Evolutionary conservation across 2,113 vertebrate species (phyloP).

Genomic region (Dasypus novemcinctus): DNA sequence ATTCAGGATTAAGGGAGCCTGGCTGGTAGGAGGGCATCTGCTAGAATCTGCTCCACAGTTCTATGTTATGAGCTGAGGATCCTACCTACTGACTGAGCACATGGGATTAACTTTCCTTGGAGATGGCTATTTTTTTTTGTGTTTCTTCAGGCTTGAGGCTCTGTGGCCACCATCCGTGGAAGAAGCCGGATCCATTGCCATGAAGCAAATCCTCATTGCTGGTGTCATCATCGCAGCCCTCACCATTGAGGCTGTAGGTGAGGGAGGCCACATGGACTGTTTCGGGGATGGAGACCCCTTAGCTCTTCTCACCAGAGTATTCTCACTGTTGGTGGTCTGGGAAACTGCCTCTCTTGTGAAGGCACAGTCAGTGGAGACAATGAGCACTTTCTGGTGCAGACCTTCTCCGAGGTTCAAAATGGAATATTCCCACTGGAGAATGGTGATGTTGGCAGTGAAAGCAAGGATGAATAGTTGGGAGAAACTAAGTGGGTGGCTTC

Average conservation of each 20-base stretch:
- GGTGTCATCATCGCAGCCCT: fast-evolving
- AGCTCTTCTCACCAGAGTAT: neutral
- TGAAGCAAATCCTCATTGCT: neutral
- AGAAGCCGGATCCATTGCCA: neutral
- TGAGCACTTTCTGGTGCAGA: fast-evolving
- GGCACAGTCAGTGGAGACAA: neutral
- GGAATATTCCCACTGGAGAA: neutral
- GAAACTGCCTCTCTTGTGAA: too few species aligned
- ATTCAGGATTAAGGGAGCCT: too few species aligned
- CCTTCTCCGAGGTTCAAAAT: neutral
- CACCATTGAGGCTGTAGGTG: neutral
- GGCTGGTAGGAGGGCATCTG: neutral
- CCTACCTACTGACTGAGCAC: neutral
- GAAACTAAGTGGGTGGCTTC: too few species aligned
- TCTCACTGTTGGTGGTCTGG: neutral
- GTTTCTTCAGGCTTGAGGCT: neutral
- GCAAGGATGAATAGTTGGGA: neutral
- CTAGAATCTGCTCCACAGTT: neutral
- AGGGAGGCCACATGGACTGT: neutral
- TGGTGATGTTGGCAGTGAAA: neutral
- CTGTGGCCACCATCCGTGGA: too few species aligned
- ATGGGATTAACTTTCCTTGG: neutral
- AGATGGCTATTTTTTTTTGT: neutral
- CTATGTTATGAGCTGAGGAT: neutral
- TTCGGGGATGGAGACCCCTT: neutral